Percentiles rank a stretch among this genome's conserved stretches.
These are phyloP conservation scores for Rugalucina vietnamica DNA, from an alignment of 2,888 invertebrate species.

Conservation along the genomic window DNA sequence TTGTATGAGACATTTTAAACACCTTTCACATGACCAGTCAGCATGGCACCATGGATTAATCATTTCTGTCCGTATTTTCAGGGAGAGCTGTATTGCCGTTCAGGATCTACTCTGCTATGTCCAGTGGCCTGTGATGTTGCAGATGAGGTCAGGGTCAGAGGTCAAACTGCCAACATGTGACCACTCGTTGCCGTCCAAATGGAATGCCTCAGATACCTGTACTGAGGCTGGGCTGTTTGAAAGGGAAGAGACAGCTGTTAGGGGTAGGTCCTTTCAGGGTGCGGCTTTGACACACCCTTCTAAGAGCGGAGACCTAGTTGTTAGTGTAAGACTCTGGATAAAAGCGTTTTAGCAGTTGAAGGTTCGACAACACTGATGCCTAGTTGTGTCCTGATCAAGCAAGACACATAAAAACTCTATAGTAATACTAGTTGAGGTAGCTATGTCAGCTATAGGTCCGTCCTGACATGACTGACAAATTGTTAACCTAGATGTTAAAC, in stretches of 20 bases:
- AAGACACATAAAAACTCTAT: too few relatives aligned
- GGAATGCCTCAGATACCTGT: constrained; percentile 87
- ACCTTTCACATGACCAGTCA: background rate
- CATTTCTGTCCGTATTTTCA: constrained; percentile 59
- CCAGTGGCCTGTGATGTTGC: constrained; percentile 95
- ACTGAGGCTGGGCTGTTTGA: constrained; percentile 94
- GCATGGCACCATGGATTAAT: background rate
- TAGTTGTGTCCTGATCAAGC: too few relatives aligned
- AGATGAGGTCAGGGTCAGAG: constrained; percentile 89
- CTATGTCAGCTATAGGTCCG: too few relatives aligned
- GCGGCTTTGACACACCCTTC: too few relatives aligned
- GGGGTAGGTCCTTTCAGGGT: constrained; percentile 86
- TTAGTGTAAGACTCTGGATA: too few relatives aligned
- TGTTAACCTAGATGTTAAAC: too few relatives aligned
- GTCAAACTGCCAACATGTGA: constrained; percentile 95
- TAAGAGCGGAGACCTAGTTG: too few relatives aligned
- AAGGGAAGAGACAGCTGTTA: constrained; percentile 91
- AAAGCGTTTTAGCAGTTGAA: too few relatives aligned
- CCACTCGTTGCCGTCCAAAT: constrained; percentile 88
- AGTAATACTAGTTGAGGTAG: too few relatives aligned
- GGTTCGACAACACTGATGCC: too few relatives aligned
- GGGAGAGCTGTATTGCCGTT: constrained; percentile 97
- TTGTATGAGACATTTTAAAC: too few relatives aligned
- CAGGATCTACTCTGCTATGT: constrained; percentile 95
- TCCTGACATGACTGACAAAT: too few relatives aligned